Evolutionary conservation across 2,888 invertebrate genomes (phyloP), one percentile per base, ranked within the genome.

Genomic region (Siphlonurus alternatus): DNA sequence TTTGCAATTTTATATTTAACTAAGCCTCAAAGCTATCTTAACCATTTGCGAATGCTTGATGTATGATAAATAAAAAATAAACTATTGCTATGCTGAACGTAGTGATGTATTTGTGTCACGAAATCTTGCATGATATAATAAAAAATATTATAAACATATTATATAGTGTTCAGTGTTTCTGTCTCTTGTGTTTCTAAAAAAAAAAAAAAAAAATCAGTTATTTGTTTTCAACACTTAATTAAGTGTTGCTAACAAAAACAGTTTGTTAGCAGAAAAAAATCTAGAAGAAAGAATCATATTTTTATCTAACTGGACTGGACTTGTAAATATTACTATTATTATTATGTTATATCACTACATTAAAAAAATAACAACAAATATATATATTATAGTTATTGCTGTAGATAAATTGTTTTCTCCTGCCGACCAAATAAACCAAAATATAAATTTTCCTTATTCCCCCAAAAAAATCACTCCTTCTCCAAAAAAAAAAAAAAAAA

Each of bases 271-370:
- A n/a, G n/a, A n/a, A n/a, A n/a, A n/a, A n/a, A n/a, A n/a, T n/a
- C n/a, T n/a, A n/a, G n/a, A n/a, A n/a, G n/a, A n/a, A n/a, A n/a
- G n/a, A n/a, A n/a, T n/a, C n/a, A n/a, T n/a, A n/a, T n/a, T n/a
- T 38, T 5, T 18, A 7, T 56, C 56, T 56, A 56, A 56, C 56
- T 56, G 56, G 56, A 56, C 56, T 56, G 56, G 56, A 56, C 56
- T 20, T 51, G 56, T 10, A 56, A n/a, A 56, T 56, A 56, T 56
- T 18, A 20, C 5, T 56, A n/a, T n/a, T n/a, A n/a, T n/a, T n/a
- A n/a, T n/a, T n/a, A n/a, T 56, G 56, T 56, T 38, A 38, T 38
- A 38, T 38, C 38, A 38, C 38, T 38, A 38, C 38, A 38, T 15
- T 38, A 10, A 23, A 53, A 63, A 23, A 18, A 23, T 61, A 62